Evolutionary conservation across 2,113 vertebrate genomes (phyloP).

Genomic region (Myxocyprinus asiaticus): DNA sequence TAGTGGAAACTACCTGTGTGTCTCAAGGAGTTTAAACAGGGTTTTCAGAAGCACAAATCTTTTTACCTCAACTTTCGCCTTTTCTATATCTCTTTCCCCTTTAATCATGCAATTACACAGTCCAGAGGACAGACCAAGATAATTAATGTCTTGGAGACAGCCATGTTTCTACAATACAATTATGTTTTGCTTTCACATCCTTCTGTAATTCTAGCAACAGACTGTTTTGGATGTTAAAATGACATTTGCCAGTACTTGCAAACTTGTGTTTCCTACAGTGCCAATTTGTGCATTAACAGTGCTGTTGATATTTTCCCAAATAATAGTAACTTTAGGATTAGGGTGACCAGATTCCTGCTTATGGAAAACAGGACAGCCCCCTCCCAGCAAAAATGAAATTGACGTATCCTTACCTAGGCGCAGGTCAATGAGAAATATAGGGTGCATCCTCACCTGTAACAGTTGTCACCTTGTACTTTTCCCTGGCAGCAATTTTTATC

Average conservation of each 20-base stretch:
- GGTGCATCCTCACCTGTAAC: too few species aligned
- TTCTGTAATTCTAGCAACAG: background rate
- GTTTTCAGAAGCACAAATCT: conserved; percentile 18
- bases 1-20: background rate
- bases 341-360: too few species aligned
- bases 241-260: conserved; percentile 4
- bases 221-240: conserved; percentile 19
- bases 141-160: conserved; percentile 13
- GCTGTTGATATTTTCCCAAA: conserved; percentile 22
- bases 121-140: conserved; percentile 7
- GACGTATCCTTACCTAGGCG: too few species aligned
- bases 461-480: too few species aligned
- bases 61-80: background rate
- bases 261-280: background rate
- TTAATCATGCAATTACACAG: conserved; percentile 32
- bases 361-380: too few species aligned
- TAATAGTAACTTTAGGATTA: background rate
- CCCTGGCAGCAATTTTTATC: too few species aligned
- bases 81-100: background rate
- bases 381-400: too few species aligned
- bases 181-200: too few species aligned
- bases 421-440: too few species aligned
- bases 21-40: conserved; percentile 23
- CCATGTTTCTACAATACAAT: background rate
- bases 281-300: conserved; percentile 12